These are phyloP conservation scores for Deilephila porcellus DNA, from an alignment of 2,888 invertebrate species.

Conservation along the genomic window DNA sequence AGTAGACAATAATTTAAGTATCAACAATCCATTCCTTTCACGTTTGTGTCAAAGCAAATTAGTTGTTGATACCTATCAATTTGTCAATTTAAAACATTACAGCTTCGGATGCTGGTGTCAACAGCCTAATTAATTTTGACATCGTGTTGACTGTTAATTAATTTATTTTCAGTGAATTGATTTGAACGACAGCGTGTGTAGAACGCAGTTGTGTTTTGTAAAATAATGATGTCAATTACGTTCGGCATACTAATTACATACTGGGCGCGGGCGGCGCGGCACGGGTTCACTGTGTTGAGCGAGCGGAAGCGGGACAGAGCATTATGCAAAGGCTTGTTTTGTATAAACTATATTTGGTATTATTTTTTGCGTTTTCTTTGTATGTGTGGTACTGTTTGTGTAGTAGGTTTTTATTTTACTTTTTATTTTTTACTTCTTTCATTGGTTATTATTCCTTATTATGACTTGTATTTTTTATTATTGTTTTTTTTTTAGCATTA, in stretches of 20 bases:
- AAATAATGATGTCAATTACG: not conserved
- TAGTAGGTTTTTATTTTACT: no score
- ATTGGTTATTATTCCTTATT: no score
- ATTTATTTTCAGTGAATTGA: not conserved
- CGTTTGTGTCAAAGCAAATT: not conserved
- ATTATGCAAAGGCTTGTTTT: no score
- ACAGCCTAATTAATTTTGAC: not conserved
- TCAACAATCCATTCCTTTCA: not conserved
- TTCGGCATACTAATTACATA: not conserved
- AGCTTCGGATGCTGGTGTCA: not conserved
- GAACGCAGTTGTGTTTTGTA: not conserved
- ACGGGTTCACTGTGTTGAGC: no score
- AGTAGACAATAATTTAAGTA: not conserved
- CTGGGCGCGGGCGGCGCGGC: no score
- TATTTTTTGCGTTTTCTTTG: no score
- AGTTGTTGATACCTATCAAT: not conserved
- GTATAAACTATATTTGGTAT: no score
- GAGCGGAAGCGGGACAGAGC: no score
- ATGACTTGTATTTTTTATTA: no score
- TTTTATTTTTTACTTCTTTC: no score
- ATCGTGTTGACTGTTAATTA: conserved; percentile 5
- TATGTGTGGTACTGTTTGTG: no score
- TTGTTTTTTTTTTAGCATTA: no score
- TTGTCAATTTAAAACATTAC: not conserved
- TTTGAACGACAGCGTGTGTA: not conserved